Evolutionary conservation across 2,888 invertebrate species (phyloP).

Genomic region (Trachelus iudaicus): DNA sequence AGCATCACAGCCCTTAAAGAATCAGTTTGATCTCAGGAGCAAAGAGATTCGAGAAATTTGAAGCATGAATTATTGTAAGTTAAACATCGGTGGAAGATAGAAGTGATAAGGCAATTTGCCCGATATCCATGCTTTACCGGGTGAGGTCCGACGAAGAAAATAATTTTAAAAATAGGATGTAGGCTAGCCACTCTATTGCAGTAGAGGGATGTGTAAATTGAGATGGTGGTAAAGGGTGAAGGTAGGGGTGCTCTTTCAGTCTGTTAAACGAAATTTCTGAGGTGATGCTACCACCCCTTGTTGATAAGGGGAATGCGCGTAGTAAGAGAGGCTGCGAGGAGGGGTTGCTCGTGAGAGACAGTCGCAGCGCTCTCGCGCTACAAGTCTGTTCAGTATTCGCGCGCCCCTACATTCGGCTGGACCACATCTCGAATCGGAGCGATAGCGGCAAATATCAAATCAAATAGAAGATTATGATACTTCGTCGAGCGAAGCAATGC

Average conservation of each 20-base stretch:
- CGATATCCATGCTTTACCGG: not conserved
- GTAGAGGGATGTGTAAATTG: not conserved
- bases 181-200: not conserved
- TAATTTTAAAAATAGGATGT: not conserved
- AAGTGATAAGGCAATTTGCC: not conserved
- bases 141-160: not conserved
- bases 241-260: not conserved
- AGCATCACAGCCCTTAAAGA: not conserved
- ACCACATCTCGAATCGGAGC: slow-evolving; percentile 21
- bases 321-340: slow-evolving; percentile 47
- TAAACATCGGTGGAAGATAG: not conserved
- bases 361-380: slow-evolving; percentile 47
- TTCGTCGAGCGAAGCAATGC: not conserved
- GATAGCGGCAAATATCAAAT: not conserved
- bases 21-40: not conserved
- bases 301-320: slow-evolving; percentile 52
- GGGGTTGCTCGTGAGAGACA: slow-evolving; percentile 40
- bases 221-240: not conserved
- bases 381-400: slow-evolving; percentile 58
- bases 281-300: not conserved
- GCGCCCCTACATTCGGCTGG: slow-evolving; percentile 55
- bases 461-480: not conserved
- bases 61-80: not conserved
- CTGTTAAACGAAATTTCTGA: not conserved
- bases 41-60: not conserved